Percentiles rank a stretch among this genome's conserved stretches.
Conservation (phyloP, 1,140 invertebrate species). For the Phymorhynchus buccinoides region DNA sequence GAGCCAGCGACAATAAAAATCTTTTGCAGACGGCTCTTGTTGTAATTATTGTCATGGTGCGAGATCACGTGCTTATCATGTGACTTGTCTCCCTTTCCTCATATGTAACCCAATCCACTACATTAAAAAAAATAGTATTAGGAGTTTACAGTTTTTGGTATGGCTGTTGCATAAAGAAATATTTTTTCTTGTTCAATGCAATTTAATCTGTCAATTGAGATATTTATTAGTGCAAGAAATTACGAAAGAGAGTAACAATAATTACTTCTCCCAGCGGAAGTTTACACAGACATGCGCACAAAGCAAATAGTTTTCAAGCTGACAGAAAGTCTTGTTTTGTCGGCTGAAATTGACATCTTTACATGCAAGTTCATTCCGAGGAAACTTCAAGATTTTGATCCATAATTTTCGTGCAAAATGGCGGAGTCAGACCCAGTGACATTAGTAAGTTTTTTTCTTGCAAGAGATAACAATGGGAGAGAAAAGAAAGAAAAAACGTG, state of each 20-base stretch:
- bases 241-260: not conserved
- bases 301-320: not conserved
- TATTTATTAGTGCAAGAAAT: not conserved
- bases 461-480: not conserved
- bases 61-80: not conserved
- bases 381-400: not conserved
- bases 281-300: not conserved
- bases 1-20: not conserved
- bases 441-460: constrained; percentile 53
- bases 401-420: constrained; percentile 38
- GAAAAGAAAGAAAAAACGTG: not conserved
- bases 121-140: not conserved
- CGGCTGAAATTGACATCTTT: not conserved
- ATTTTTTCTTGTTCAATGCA: not conserved
- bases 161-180: not conserved
- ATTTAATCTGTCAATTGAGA: no score
- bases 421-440: constrained; percentile 58
- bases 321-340: not conserved
- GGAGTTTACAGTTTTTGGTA: no score
- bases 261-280: not conserved
- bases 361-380: not conserved
- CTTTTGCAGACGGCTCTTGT: not conserved
- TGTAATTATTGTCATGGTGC: not conserved
- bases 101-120: not conserved
- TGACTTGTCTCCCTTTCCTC: not conserved